These are phyloP conservation scores for Hypomecis atomaria DNA, from an alignment of 2,888 invertebrate species.

Conservation along the genomic window DNA sequence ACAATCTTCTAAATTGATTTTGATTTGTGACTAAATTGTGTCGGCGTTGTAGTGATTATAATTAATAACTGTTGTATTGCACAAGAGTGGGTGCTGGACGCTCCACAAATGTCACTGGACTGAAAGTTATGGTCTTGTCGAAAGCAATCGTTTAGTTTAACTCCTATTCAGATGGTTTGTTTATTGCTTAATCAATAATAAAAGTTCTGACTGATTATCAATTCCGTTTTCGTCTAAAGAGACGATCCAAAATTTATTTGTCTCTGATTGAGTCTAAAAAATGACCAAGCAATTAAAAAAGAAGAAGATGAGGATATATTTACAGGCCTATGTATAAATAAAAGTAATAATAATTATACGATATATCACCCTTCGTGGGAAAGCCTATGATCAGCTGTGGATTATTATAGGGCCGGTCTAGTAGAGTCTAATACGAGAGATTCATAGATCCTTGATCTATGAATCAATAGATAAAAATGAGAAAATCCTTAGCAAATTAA, in stretches of 20 bases:
- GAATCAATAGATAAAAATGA: not conserved
- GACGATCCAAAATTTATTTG: no score
- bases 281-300: no score
- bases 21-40: slow-evolving; percentile 65
- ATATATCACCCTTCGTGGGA: no score
- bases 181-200: not conserved
- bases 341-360: no score
- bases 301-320: no score
- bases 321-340: no score
- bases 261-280: no score
- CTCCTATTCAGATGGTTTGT: slow-evolving; percentile 52
- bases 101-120: slow-evolving; percentile 42
- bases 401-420: no score
- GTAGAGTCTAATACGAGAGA: no score
- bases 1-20: slow-evolving; percentile 54
- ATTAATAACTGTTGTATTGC: slow-evolving; percentile 61
- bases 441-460: no score
- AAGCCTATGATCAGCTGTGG: no score
- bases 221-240: not conserved
- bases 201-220: not conserved
- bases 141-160: slow-evolving; percentile 53
- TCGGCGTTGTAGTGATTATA: slow-evolving; percentile 56
- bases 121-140: slow-evolving; percentile 45
- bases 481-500: not conserved
- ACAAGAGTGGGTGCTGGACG: slow-evolving; percentile 52